Evolutionary conservation across 2,113 vertebrate genomes (phyloP).

Genomic region (Chiloscyllium plagiosum): DNA sequence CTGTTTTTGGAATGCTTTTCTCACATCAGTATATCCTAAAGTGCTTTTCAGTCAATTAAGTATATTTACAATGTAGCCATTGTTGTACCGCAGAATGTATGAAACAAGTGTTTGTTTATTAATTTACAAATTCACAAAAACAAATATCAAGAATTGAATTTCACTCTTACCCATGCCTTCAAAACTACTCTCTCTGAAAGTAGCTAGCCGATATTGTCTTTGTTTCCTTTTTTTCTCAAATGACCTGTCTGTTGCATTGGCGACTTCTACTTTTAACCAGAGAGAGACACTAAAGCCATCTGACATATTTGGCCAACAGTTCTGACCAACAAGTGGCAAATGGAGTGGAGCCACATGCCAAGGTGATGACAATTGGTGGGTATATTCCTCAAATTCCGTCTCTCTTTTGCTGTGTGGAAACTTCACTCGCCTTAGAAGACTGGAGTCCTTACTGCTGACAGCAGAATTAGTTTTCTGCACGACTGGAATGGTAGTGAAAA

Average conservation of each 20-base stretch:
- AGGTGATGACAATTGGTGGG: conserved; percentile 70
- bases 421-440: conserved; percentile 58
- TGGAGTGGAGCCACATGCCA: conserved; percentile 86
- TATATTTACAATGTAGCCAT: not conserved
- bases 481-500: conserved; percentile 45
- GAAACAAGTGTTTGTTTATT: not conserved
- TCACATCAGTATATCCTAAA: not conserved
- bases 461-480: conserved; percentile 55
- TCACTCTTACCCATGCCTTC: conserved; percentile 57
- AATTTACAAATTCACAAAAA: not conserved
- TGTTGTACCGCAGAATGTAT: not conserved
- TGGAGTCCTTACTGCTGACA: conserved; percentile 51
- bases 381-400: conserved; percentile 51
- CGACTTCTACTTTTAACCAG: conserved; percentile 68
- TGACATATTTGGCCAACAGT: conserved; percentile 95
- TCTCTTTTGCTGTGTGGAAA: conserved; percentile 62
- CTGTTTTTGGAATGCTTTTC: not conserved
- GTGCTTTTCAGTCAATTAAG: not conserved
- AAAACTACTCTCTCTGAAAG: conserved; percentile 51
- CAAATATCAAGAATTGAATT: not conserved
- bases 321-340: conserved; percentile 83
- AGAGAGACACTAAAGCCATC: conserved; percentile 87
- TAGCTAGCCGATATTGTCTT: conserved; percentile 48
- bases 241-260: conserved; percentile 46
- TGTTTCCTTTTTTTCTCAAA: conserved; percentile 56